A percentile compares a stretch with the other conserved stretches of the same genome.
Evolutionary conservation across 2,113 vertebrate genomes (phyloP).

Genomic region (Misgurnus anguillicaudatus): DNA sequence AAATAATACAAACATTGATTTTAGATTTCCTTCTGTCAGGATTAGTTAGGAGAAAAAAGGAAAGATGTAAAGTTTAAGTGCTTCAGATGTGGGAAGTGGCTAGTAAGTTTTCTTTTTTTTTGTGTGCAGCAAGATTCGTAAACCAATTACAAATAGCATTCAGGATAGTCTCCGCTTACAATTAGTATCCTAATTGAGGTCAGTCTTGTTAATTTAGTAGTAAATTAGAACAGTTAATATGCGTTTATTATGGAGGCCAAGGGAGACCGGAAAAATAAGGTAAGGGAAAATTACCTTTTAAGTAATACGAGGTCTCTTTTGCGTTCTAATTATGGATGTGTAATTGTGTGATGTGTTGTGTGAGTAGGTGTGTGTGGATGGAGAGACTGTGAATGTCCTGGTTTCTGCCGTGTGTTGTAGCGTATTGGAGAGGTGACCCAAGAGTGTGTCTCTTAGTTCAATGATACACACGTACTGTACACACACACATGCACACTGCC

Average conservation of each 20-base stretch:
- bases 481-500: conserved; percentile 25
- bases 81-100: conserved; percentile 28
- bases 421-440: conserved; percentile 32
- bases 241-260: conserved; percentile 76
- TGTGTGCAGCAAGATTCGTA: conserved; percentile 53
- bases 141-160: conserved; percentile 71
- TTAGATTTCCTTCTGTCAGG: too few relatives aligned
- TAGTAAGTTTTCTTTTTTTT: background rate
- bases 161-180: conserved; percentile 69
- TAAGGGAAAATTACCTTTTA: conserved; percentile 65
- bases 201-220: conserved; percentile 81
- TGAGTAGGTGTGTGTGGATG: conserved; percentile 40
- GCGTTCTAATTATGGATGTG: conserved; percentile 67
- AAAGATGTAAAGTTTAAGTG: background rate
- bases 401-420: conserved; percentile 33
- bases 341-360: conserved; percentile 63
- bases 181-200: conserved; percentile 79
- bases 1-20: too few relatives aligned
- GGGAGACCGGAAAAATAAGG: conserved; percentile 70
- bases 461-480: background rate
- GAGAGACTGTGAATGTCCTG: conserved; percentile 46
- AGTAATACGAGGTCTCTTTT: conserved; percentile 60
- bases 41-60: background rate
- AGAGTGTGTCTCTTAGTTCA: conserved; percentile 35
- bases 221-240: conserved; percentile 82